A percentile compares a stretch with the other conserved stretches of the same genome.
Evolutionary conservation across 92 coral and sea anemone genomes (phyloP).

Genomic region (Umimayanthus kanabou): DNA sequence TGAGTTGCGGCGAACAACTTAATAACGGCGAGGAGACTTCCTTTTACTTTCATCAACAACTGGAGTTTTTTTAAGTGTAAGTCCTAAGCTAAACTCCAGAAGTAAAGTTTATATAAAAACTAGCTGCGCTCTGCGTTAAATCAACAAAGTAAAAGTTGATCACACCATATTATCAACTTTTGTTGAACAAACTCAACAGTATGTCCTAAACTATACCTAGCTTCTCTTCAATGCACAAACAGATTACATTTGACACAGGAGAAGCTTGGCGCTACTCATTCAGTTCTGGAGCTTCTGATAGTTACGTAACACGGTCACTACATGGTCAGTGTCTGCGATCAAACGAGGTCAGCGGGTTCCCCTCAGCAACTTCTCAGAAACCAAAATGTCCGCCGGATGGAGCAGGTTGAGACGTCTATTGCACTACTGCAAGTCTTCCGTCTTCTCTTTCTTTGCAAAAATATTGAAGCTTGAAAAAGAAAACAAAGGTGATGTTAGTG

Average conservation of each 20-base stretch:
- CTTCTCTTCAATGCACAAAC: not conserved
- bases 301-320: not conserved
- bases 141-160: too few relatives aligned
- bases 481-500: not conserved
- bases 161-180: too few relatives aligned
- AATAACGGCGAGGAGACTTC: too few relatives aligned
- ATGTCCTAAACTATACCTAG: not conserved
- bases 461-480: constrained; percentile 4
- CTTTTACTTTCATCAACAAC: too few relatives aligned
- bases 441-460: constrained; percentile 16
- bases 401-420: not conserved
- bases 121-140: too few relatives aligned
- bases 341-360: not conserved
- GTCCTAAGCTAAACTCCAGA: too few relatives aligned
- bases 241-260: not conserved
- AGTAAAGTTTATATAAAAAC: too few relatives aligned
- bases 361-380: not conserved
- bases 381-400: not conserved
- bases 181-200: too few relatives aligned
- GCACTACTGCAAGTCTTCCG: constrained; percentile 3
- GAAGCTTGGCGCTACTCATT: not conserved
- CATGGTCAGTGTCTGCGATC: not conserved
- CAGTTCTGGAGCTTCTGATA: not conserved
- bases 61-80: too few relatives aligned
- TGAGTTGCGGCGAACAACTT: too few relatives aligned